These are phyloP conservation scores for Meloidogyne hapla DNA, from an alignment of 1,140 invertebrate genomes.

Conservation along the genomic window DNA sequence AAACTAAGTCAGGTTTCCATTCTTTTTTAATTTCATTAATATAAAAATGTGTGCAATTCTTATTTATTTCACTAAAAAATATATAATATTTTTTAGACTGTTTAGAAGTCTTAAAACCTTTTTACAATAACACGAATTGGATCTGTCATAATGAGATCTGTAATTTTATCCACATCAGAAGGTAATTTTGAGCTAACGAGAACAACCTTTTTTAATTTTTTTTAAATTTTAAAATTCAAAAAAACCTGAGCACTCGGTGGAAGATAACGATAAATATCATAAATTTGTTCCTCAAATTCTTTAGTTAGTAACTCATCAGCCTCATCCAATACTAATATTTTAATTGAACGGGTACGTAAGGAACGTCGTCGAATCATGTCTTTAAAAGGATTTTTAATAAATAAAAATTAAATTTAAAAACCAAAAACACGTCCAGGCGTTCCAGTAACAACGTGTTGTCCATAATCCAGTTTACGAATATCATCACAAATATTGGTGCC, in stretches of 20 bases:
- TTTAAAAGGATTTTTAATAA: conserved; percentile 65
- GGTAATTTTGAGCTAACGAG: conserved; percentile 95
- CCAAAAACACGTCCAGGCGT: conserved; percentile 86
- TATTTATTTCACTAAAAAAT: no score
- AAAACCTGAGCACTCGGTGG: conserved; percentile 86
- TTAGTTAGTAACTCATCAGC: conserved; percentile 99
- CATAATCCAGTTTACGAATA: conserved; percentile 84
- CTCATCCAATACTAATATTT: conserved; percentile 96
- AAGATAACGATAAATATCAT: conserved; percentile 96
- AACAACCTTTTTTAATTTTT: no score
- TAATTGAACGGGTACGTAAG: conserved; percentile 89
- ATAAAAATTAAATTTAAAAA: not conserved
- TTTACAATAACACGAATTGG: conserved; percentile 96
- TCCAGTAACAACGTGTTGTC: conserved; percentile 87
- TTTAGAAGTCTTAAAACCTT: no score
- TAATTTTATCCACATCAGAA: conserved; percentile 99
- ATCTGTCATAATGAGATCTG: conserved; percentile 99
- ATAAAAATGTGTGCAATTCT: no score
- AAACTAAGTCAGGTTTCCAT: no score
- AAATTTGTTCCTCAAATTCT: conserved; percentile 96
- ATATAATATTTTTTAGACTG: no score
- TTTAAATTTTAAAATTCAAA: not conserved
- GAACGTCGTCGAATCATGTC: conserved; percentile 96
- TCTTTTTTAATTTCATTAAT: no score
- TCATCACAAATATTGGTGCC: conserved; percentile 97